A percentile compares a stretch with the other conserved stretches of the same genome.
phyloP scores from a whole-genome alignment of 2,888 invertebrate genomes.

The Parnassius apollo region DNA sequence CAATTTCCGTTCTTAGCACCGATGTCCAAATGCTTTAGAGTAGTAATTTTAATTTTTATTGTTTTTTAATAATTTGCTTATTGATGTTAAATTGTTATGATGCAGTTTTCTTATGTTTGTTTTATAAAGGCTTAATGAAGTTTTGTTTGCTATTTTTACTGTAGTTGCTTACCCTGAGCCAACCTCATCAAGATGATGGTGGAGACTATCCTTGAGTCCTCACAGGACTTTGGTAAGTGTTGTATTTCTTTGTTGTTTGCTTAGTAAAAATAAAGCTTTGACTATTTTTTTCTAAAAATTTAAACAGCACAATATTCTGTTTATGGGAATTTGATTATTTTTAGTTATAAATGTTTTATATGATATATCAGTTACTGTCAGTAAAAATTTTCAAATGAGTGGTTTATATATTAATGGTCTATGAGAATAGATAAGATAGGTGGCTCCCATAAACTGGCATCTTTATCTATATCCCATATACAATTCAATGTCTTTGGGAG shows the following conservation, averaged over 20 bases:
- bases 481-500: no score
- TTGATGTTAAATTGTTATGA: background rate
- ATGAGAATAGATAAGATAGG: no score
- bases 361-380: no score
- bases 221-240: slow-evolving; percentile 74
- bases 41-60: background rate
- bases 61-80: background rate
- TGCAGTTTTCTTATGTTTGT: slow-evolving; percentile 3
- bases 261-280: no score
- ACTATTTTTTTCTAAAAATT: no score
- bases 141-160: slow-evolving; percentile 50
- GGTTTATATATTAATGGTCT: no score
- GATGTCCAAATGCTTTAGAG: background rate
- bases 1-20: slow-evolving; percentile 5
- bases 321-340: no score
- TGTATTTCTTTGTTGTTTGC: no score
- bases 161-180: slow-evolving; percentile 52
- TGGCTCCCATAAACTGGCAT: no score
- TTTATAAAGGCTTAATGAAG: slow-evolving; percentile 34
- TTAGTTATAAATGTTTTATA: no score
- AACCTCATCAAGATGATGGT: slow-evolving; percentile 71
- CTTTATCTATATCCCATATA: no score
- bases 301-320: background rate
- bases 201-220: slow-evolving; percentile 74
- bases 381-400: no score